A percentile compares a stretch with the other conserved stretches of the same genome.
Evolutionary conservation across 2,797 vertebrate species (phyloP).

Genomic region (Gymnothorax reevesii): DNA sequence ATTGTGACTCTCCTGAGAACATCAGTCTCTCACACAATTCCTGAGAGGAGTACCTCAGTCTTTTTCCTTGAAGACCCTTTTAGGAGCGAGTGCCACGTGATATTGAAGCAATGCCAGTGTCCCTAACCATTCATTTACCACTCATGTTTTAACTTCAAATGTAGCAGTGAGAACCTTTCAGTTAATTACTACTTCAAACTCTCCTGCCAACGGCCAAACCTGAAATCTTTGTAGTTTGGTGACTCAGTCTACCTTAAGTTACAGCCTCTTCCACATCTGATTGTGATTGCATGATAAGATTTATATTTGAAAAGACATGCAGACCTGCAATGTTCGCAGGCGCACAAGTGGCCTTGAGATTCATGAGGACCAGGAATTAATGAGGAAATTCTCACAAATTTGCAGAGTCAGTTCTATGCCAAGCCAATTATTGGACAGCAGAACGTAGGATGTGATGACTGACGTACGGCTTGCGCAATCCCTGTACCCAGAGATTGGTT

Average conservation of each 20-base stretch:
- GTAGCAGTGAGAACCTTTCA: not conserved
- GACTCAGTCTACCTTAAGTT: not conserved
- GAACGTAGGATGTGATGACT: not conserved
- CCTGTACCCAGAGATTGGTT: not conserved
- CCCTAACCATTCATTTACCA: not conserved
- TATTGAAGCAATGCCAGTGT: not conserved
- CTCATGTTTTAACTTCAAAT: not conserved
- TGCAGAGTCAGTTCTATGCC: slow-evolving; percentile 13
- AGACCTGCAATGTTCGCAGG: slow-evolving; percentile 7
- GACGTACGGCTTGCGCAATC: not conserved
- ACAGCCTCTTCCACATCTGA: not conserved
- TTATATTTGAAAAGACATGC: slow-evolving; percentile 13
- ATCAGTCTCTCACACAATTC: not conserved
- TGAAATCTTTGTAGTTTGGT: not conserved
- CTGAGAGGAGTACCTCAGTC: not conserved
- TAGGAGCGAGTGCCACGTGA: not conserved
- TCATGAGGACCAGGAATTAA: slow-evolving; percentile 5
- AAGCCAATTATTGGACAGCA: slow-evolving; percentile 20
- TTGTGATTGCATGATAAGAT: slow-evolving; percentile 26
- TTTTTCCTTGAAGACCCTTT: not conserved
- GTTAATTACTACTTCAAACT: not conserved
- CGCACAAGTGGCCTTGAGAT: not conserved
- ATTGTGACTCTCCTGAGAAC: not conserved
- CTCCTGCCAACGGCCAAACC: not conserved
- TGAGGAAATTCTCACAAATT: not conserved